These are phyloP conservation scores for Danio tinwini DNA, from an alignment of 2,797 vertebrate genomes.

Conservation along the genomic window DNA sequence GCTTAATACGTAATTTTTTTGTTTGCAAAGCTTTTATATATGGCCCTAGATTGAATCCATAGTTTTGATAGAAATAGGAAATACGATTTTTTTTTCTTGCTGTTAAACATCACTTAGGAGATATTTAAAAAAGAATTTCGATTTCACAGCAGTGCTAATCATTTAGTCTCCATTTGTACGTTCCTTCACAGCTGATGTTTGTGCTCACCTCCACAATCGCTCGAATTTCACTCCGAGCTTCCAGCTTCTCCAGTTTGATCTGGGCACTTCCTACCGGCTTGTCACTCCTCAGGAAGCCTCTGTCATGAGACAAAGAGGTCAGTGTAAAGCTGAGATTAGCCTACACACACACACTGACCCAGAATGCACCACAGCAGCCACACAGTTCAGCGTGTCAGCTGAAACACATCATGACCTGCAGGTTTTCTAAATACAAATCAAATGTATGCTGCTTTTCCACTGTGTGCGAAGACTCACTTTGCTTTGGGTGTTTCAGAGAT, in stretches of 20 bases:
- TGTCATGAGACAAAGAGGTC: slow-evolving; percentile 56
- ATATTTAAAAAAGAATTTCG: no score
- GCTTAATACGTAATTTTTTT: no score
- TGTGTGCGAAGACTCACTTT: no score
- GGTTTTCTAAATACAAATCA: background rate
- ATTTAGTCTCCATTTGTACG: no score
- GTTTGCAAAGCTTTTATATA: no score
- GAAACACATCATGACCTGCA: background rate
- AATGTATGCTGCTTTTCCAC: no score
- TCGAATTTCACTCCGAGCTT: slow-evolving; percentile 91
- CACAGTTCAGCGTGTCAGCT: background rate
- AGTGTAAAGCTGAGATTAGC: slow-evolving; percentile 16
- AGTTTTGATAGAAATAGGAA: no score
- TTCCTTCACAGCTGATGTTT: slow-evolving; percentile 3
- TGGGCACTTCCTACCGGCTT: slow-evolving; percentile 91
- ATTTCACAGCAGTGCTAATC: no score
- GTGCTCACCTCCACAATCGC: slow-evolving; percentile 86
- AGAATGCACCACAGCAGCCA: background rate
- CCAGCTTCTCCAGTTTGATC: slow-evolving; percentile 92
- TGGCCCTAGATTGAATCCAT: no score
- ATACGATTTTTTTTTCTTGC: no score
- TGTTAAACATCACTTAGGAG: no score
- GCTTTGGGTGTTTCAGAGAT: no score
- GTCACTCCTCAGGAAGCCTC: slow-evolving; percentile 90
- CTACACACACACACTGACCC: slow-evolving; percentile 13